Base-by-base conservation (phyloP, 2,888 invertebrate species). In the Stictocephala bisonia region DNA sequence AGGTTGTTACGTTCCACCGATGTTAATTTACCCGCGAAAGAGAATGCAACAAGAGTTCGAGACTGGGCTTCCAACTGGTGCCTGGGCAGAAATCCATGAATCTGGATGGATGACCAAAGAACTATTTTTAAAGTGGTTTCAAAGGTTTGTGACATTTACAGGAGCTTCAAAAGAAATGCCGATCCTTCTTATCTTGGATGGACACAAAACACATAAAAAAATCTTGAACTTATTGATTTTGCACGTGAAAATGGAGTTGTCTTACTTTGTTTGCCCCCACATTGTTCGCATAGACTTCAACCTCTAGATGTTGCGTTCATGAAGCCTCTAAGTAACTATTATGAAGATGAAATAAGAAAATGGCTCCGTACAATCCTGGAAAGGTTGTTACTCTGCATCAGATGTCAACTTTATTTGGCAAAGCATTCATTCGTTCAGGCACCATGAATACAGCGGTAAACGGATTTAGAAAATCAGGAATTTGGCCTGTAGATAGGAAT, bases 121-220 rank as follows among this genome's bases (percentile, higher is more conserved):
- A 9, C 13, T 51, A 7, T 79, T 79, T 60, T n/a, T 64, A 9
- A 51, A 44, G 24, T 77, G 76, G 76, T 77, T 79, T 29, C 40
- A 78, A 20, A 48, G 71, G 7, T 79, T 73, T 64, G n/a, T 76
- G 31, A 24, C 66, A 22, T 35, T 64, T 72, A 9, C 71, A 3
- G 48, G 27, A 3, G 26, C 67, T 18, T 56, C 48, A 18, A 41
- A 60, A 53, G 72, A 81, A 3, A 73, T 78, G 72, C 81, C 82
- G 29, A 81, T 81, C 9, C 71, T 83, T 3, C 72, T 83, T 29
- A 26, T 48, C n/a, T 74, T 83, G 18, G 82, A 84, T 78, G 81
- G 81, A 2, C 82, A 84, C 74, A 72, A 78, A 3, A 78, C 79
- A 29, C 81, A 82, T 68, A 82, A 80, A 6, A 81, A 81, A 75